These are phyloP conservation scores for Ischnus inquisitorius DNA, from an alignment of 2,888 invertebrate genomes.

Conservation along the genomic window DNA sequence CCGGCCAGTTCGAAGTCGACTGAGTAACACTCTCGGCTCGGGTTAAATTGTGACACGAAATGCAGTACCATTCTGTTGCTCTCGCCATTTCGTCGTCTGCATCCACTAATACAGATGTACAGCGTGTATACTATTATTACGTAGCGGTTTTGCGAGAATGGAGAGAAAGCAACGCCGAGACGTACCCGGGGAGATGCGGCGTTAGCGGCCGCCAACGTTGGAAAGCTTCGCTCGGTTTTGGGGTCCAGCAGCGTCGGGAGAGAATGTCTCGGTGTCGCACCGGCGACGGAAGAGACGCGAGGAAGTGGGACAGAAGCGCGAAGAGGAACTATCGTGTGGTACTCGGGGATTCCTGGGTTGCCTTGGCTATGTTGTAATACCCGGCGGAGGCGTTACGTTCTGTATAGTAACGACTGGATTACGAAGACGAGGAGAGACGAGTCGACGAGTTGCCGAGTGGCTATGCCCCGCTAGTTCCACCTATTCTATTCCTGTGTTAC, in stretches of 20 bases:
- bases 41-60: conserved; percentile 5
- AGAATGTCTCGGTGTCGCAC: conserved; percentile 16
- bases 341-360: conserved; percentile 45
- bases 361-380: conserved; percentile 56
- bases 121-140: conserved; percentile 27
- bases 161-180: neutral
- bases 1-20: conserved; percentile 21
- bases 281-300: conserved; percentile 17
- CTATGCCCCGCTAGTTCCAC: conserved; percentile 37
- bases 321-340: conserved; percentile 45
- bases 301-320: conserved; percentile 2
- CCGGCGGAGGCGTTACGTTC: conserved; percentile 63
- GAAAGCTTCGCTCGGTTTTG: conserved; percentile 7
- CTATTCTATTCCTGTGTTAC: conserved; percentile 64
- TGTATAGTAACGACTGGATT: conserved; percentile 62
- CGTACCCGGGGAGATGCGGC: neutral
- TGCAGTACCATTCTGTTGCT: neutral
- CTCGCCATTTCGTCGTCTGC: conserved; percentile 20
- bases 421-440: conserved; percentile 56
- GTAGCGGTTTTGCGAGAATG: neutral
- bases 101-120: conserved; percentile 25
- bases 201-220: neutral
- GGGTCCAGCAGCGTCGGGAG: neutral
- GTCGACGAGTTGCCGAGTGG: conserved; percentile 63
- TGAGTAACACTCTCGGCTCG: neutral